phyloP scores from a whole-genome alignment of 2,888 invertebrate genomes.

The Mythimna vitellina region DNA sequence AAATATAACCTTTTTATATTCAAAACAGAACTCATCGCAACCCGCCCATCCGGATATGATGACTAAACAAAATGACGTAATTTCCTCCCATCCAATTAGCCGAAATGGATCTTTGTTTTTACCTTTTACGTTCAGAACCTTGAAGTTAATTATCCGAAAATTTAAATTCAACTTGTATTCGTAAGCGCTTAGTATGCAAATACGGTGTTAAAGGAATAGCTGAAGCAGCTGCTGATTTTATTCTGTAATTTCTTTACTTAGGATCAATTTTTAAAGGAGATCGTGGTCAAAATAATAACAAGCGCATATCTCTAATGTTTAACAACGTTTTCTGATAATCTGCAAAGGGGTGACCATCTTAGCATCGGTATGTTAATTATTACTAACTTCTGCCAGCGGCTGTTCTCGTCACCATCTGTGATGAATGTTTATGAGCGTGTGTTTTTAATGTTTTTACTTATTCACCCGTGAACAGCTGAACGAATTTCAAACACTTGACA shows the following conservation, averaged over 20 bases:
- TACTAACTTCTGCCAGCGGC: too few species aligned
- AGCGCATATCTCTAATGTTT: too few species aligned
- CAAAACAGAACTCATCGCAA: constrained; percentile 16
- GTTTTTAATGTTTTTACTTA: too few species aligned
- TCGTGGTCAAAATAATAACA: not conserved
- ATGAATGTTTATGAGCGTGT: too few species aligned
- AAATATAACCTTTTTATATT: constrained; percentile 18
- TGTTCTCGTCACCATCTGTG: too few species aligned
- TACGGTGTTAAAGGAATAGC: not conserved
- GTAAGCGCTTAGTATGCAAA: constrained; percentile 32
- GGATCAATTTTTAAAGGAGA: not conserved
- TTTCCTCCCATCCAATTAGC: constrained; percentile 57
- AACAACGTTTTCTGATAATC: too few species aligned
- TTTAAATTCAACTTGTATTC: constrained; percentile 37
- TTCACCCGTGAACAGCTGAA: too few species aligned
- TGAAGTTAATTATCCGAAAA: constrained; percentile 50
- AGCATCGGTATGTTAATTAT: too few species aligned
- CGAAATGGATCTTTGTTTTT: constrained; percentile 56
- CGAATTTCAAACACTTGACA: too few species aligned
- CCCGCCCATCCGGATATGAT: constrained; percentile 46
- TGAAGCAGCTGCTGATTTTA: not conserved
- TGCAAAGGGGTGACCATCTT: too few species aligned
- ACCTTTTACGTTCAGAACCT: constrained; percentile 42
- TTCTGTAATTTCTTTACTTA: not conserved
- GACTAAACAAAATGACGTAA: constrained; percentile 53